A percentile compares a stretch with the other conserved stretches of the same genome.
phyloP scores from a whole-genome alignment of 2,113 vertebrate genomes.

The Thalassoma bifasciatum region DNA sequence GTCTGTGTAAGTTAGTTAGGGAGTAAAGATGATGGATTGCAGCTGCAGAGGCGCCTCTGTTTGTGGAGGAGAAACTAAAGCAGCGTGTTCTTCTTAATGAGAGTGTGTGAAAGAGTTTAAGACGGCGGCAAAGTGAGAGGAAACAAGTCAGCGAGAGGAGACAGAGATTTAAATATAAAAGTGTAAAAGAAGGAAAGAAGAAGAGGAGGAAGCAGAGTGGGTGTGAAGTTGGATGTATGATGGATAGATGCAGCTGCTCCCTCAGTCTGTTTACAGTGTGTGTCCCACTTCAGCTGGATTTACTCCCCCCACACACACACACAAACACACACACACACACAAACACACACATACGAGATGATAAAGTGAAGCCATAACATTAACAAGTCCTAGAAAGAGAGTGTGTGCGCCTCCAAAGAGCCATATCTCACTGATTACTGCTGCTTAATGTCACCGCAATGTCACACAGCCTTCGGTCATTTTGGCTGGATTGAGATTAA shows the following conservation, averaged over 20 bases:
- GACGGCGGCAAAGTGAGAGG: too few relatives aligned
- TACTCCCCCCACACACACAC: not conserved
- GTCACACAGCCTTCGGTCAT: constrained; percentile 49
- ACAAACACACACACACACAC: constrained; percentile 1
- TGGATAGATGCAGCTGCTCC: not conserved
- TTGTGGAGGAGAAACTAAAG: constrained; percentile 38
- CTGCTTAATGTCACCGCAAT: constrained; percentile 55
- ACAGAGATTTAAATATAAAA: not conserved
- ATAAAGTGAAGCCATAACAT: constrained; percentile 14
- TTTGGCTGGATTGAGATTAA: constrained; percentile 53
- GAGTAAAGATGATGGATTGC: constrained; percentile 72
- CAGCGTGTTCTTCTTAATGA: constrained; percentile 43
- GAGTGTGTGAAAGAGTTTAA: not conserved
- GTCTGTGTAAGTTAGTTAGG: constrained; percentile 38
- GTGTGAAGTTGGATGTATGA: not conserved
- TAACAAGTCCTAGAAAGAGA: constrained; percentile 4
- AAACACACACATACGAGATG: not conserved
- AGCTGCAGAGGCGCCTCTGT: constrained; percentile 53
- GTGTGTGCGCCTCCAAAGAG: constrained; percentile 19
- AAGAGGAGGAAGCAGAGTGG: not conserved
- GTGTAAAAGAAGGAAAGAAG: too few relatives aligned
- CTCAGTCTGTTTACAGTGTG: constrained; percentile 4
- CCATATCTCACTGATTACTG: constrained; percentile 48
- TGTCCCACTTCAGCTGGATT: constrained; percentile 13
- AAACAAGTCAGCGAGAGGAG: not conserved